Evolutionary conservation across 2,113 vertebrate species (phyloP), one percentile per base, ranked within the genome.

Genomic region (Malurus melanocephalus): DNA sequence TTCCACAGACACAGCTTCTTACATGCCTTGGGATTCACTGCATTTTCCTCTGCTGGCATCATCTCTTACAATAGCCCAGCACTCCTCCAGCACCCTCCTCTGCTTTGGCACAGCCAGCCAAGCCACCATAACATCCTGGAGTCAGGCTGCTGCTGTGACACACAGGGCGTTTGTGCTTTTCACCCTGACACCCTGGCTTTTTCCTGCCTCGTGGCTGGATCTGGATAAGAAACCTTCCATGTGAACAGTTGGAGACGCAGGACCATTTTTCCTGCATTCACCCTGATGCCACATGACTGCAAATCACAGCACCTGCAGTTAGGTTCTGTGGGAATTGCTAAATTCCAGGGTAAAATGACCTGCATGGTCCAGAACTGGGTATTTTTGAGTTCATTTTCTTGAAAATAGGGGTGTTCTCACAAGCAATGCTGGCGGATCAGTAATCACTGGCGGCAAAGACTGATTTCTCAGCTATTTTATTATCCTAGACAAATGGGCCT

Each of bases 151-250:
- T 75, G 74, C 85, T 62, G 45, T 2, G 3, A 33, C 62, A 60
- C 4, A 2, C 57, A 62, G 12, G 13, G 22, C 0, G 0, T 3
- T 4, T 0, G 2, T 49, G 72, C 32, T 66, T 3, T 0, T 43
- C 71, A 71, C 17, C 14, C 16, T 2, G 1, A 10, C 35, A 57
- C 17, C 15, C 24, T 1, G 2, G 23, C 38, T 60, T 45, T 38
- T 73, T 77, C 35, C 3, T 18, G 33, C 27, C 72, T 21, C 10
- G 33, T 16, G 60, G 7, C 38, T 66, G 32, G 40, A 33, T 17
- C 38, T 28, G 33, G n/a, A 4, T 3, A 38, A 22, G 68, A 83
- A 79, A 72, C 11, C 5, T 35, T 60, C 24, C 18, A 57, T 0
- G 2, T 6, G 15, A 53, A 26, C 43, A 30, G 55, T 19, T 28